Conservation (phyloP, 2,888 invertebrate species). For the Anarsia innoxiella region DNA sequence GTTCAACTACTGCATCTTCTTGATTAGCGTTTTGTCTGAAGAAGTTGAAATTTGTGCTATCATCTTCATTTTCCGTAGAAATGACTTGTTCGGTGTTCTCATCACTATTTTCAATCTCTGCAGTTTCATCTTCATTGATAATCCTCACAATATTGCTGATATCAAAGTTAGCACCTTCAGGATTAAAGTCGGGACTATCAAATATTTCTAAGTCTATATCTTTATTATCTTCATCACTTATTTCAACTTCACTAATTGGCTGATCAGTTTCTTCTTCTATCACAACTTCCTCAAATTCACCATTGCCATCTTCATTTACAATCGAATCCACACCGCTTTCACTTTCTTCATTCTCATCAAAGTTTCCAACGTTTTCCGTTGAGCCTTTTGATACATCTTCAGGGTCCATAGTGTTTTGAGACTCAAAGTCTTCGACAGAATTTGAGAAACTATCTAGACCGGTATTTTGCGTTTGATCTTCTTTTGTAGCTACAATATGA, state of each 20-base stretch:
- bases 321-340: not conserved
- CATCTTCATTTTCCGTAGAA: not conserved
- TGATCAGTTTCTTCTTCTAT: conserved; percentile 1
- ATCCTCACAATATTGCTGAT: not conserved
- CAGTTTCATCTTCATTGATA: not conserved
- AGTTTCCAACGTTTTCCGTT: no score
- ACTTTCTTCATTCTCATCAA: not conserved
- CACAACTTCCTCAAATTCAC: conserved; percentile 1
- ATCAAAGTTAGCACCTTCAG: not conserved
- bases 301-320: not conserved
- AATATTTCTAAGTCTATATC: conserved; percentile 3
- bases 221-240: not conserved
- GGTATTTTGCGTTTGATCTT: not conserved
- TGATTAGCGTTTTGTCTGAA: conserved; percentile 5
- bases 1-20: not conserved
- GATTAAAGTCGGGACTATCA: not conserved
- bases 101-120: not conserved
- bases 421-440: not conserved
- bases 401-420: not conserved
- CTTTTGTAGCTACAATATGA: not conserved
- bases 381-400: no score
- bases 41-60: not conserved
- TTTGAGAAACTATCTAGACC: not conserved
- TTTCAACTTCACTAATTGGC: conserved; percentile 1
- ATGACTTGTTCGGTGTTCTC: conserved; percentile 6